A percentile compares a stretch with the other conserved stretches of the same genome.
Conservation (phyloP, 2,797 vertebrate genomes). For the Nasua narica region DNA sequence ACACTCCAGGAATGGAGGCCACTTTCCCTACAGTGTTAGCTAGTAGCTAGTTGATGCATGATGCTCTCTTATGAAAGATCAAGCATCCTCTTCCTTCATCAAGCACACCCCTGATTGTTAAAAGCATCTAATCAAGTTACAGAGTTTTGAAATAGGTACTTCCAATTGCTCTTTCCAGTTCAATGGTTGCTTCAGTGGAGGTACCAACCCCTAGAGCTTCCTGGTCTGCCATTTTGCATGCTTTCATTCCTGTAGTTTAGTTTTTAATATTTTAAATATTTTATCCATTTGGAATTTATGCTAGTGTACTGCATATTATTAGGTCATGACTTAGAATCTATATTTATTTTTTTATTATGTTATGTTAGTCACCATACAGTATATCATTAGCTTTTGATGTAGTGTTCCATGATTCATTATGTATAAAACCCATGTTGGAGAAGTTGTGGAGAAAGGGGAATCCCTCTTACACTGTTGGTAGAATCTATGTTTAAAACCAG, state of each 20-base stretch:
- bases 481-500: slow-evolving; percentile 13
- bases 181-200: not conserved
- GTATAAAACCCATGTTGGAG: too few species aligned
- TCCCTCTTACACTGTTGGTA: not conserved
- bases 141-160: not conserved
- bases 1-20: not conserved
- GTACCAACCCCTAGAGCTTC: not conserved
- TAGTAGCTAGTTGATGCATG: not conserved
- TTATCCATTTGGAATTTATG: slow-evolving; percentile 26
- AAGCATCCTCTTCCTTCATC: not conserved
- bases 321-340: not conserved
- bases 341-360: not conserved
- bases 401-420: too few species aligned
- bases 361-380: too few species aligned
- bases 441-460: too few species aligned
- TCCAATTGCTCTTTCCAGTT: not conserved
- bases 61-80: not conserved
- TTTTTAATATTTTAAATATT: slow-evolving; percentile 18
- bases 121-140: not conserved
- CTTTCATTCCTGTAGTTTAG: not conserved
- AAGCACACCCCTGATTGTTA: not conserved
- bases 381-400: too few species aligned
- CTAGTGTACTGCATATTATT: not conserved
- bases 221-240: not conserved
- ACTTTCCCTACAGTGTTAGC: not conserved